Percentiles rank a stretch among this genome's conserved stretches.
Evolutionary conservation across 2,113 vertebrate species (phyloP).

Genomic region (Sylvietta virens): DNA sequence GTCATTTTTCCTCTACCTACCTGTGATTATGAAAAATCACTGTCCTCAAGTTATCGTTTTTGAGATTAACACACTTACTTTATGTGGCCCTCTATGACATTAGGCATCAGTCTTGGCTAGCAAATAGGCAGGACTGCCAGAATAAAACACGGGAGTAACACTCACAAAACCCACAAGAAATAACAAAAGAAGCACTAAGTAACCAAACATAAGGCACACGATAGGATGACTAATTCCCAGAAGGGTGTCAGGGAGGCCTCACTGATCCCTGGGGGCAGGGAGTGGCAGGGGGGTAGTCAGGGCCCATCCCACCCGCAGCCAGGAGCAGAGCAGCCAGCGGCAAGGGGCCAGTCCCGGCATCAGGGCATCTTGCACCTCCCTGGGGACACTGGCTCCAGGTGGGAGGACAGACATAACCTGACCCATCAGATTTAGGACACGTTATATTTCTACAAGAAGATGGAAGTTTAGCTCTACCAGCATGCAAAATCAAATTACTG

Average conservation of each 20-base stretch:
- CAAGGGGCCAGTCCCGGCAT: not conserved
- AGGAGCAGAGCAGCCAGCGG: not conserved
- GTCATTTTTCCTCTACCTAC: not conserved
- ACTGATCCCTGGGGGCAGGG: not conserved
- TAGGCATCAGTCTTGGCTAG: not conserved
- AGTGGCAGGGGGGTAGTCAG: accelerated
- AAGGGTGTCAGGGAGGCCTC: not conserved
- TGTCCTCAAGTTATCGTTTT: not conserved
- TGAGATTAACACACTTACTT: not conserved
- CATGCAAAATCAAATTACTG: not conserved
- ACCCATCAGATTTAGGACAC: not conserved
- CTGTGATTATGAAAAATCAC: not conserved
- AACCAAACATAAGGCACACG: not conserved
- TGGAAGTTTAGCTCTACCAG: not conserved
- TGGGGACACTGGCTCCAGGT: not conserved
- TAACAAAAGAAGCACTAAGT: not conserved
- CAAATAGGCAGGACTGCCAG: not conserved
- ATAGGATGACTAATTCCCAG: not conserved
- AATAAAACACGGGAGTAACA: not conserved
- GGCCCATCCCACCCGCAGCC: not conserved
- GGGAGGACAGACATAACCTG: not conserved
- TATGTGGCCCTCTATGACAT: not conserved
- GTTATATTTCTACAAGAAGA: not conserved
- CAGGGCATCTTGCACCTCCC: not conserved
- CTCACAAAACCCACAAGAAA: not conserved